A percentile compares a stretch with the other conserved stretches of the same genome.
These are phyloP conservation scores for Globia sparganii DNA, from an alignment of 2,888 invertebrate species.

Conservation along the genomic window DNA sequence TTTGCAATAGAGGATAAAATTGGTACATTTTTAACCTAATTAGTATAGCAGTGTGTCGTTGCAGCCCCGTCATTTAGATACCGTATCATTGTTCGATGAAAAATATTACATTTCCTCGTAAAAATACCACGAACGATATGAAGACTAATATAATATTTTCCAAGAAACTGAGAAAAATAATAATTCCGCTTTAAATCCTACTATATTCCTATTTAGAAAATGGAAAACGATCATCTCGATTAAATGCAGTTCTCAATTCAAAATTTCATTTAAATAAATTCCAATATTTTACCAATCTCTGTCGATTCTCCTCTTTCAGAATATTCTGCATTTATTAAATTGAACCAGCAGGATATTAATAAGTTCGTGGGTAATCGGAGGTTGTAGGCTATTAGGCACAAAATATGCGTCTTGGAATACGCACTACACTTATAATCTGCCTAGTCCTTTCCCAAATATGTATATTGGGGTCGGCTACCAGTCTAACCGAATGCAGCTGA, in stretches of 20 bases:
- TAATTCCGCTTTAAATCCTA: no score
- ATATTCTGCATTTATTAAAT: conserved; percentile 24
- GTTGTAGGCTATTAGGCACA: background rate
- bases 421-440: background rate
- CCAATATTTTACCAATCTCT: background rate
- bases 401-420: background rate
- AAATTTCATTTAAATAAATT: conserved; percentile 18
- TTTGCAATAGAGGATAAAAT: background rate
- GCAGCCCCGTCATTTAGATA: background rate
- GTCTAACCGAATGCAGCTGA: background rate
- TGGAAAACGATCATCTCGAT: conserved; percentile 14
- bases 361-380: background rate
- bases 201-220: conserved; percentile 11
- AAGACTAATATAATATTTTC: background rate
- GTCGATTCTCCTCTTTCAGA: background rate
- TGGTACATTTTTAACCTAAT: background rate
- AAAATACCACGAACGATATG: background rate
- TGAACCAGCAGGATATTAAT: background rate
- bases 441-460: background rate
- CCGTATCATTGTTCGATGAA: background rate
- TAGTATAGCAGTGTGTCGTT: no score
- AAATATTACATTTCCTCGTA: background rate
- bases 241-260: conserved; percentile 8
- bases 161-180: background rate
- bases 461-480: background rate